Percentiles rank a stretch among this genome's conserved stretches.
Evolutionary conservation across 2,888 invertebrate genomes (phyloP).

Genomic region (Epinotia bilunana): DNA sequence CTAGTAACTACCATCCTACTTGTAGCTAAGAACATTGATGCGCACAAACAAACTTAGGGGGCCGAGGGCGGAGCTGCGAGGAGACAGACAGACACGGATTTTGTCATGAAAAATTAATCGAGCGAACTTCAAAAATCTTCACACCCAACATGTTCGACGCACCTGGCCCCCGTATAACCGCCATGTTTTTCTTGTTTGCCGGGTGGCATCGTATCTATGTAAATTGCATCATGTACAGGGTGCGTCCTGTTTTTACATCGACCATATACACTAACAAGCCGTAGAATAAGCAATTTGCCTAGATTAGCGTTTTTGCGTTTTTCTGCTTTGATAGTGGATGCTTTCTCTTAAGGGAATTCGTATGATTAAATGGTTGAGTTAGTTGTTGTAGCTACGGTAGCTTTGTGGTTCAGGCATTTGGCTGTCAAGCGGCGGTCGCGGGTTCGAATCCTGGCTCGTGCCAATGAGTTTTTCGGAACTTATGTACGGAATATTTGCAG

Average conservation of each 20-base stretch:
- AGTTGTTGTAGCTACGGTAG: no score
- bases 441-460: no score
- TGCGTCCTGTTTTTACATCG: constrained; percentile 65
- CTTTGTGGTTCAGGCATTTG: no score
- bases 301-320: constrained; percentile 37
- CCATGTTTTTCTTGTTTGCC: constrained; percentile 59
- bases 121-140: neutral
- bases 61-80: no score
- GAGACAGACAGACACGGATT: no score
- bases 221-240: constrained; percentile 68
- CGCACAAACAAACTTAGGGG: no score
- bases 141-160: neutral
- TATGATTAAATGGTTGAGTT: neutral
- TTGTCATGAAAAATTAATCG: no score
- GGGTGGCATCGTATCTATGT: constrained; percentile 73
- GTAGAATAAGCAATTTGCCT: constrained; percentile 46
- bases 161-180: neutral
- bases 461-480: no score
- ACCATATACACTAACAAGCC: constrained; percentile 59
- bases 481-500: no score
- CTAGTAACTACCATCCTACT: no score
- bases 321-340: constrained; percentile 23
- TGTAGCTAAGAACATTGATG: no score
- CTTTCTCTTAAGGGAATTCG: neutral
- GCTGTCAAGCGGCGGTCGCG: no score